Evolutionary conservation across 2,113 vertebrate genomes (phyloP).

Genomic region (Menura novaehollandiae): DNA sequence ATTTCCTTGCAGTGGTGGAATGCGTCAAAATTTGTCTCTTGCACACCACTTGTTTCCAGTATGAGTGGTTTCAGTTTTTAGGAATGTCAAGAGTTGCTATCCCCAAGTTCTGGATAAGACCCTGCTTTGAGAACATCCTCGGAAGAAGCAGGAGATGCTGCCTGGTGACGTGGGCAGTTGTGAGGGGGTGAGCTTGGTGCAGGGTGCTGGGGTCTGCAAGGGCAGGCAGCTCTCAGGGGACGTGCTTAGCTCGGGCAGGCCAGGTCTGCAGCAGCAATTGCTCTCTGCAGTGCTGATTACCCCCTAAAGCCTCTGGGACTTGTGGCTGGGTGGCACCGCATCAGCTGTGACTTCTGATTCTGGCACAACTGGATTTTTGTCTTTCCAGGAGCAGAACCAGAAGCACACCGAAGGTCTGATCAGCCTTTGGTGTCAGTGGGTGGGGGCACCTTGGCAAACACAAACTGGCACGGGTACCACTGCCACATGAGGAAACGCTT

Average conservation of each 20-base stretch:
- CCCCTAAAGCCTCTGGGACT: neutral
- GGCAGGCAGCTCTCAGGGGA: neutral
- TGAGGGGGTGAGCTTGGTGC: neutral
- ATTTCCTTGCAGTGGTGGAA: neutral
- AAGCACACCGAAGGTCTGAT: no score
- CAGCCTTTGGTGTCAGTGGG: fast-evolving
- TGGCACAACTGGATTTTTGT: neutral
- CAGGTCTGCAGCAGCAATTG: fast-evolving
- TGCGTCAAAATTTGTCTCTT: neutral
- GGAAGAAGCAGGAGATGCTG: neutral
- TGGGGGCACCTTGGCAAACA: fast-evolving
- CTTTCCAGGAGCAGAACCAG: neutral
- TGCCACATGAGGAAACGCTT: fast-evolving
- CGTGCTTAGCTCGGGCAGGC: fast-evolving
- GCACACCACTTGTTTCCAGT: neutral
- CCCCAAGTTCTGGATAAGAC: neutral
- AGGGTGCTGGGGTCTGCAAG: neutral
- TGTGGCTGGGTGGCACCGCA: fast-evolving
- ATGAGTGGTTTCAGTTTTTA: neutral
- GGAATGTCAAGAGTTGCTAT: neutral
- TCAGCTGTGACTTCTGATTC: neutral
- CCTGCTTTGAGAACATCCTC: neutral
- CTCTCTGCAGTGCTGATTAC: neutral
- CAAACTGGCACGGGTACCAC: fast-evolving
- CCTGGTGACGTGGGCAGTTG: neutral